These are phyloP conservation scores for Epizoanthus scotinus DNA, from an alignment of 92 coral and sea anemone genomes.

Conservation along the genomic window DNA sequence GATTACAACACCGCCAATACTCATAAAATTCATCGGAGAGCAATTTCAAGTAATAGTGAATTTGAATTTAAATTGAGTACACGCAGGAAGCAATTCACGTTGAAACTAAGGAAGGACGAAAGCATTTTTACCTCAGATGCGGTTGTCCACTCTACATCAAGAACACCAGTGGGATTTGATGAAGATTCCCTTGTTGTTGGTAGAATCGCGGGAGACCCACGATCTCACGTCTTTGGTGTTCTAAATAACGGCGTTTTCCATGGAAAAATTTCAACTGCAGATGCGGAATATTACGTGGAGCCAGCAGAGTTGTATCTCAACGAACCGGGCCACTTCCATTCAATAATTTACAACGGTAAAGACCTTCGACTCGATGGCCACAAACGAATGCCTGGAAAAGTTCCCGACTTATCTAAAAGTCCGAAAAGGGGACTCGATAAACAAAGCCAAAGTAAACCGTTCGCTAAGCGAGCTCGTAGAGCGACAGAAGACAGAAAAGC, in stretches of 20 bases:
- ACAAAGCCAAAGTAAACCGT: background rate
- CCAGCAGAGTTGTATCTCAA: conserved; percentile 76
- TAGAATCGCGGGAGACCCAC: conserved; percentile 69
- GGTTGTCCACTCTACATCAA: conserved; percentile 56
- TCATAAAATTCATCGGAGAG: conserved; percentile 65
- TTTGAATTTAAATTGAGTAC: conserved; percentile 69
- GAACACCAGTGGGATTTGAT: conserved; percentile 61
- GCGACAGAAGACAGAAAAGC: conserved; percentile 45
- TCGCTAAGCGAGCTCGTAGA: conserved; percentile 41
- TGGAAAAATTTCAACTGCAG: conserved; percentile 75
- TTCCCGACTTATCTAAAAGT: conserved; percentile 33
- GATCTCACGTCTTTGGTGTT: conserved; percentile 77
- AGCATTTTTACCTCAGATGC: conserved; percentile 76
- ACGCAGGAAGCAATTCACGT: conserved; percentile 58
- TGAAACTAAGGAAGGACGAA: conserved; percentile 65
- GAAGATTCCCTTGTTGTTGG: conserved; percentile 68
- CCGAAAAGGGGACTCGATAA: conserved; percentile 4
- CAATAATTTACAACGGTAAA: conserved; percentile 76
- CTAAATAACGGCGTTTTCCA: conserved; percentile 78
- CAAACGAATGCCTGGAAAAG: conserved; percentile 24
- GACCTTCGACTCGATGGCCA: conserved; percentile 63
- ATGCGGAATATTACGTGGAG: conserved; percentile 72
- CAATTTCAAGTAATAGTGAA: conserved; percentile 52
- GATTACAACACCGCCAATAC: conserved; percentile 62
- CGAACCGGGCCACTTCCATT: conserved; percentile 69